Evolutionary conservation across 2,888 invertebrate genomes (phyloP).

Genomic region (Polydrusus cervinus): DNA sequence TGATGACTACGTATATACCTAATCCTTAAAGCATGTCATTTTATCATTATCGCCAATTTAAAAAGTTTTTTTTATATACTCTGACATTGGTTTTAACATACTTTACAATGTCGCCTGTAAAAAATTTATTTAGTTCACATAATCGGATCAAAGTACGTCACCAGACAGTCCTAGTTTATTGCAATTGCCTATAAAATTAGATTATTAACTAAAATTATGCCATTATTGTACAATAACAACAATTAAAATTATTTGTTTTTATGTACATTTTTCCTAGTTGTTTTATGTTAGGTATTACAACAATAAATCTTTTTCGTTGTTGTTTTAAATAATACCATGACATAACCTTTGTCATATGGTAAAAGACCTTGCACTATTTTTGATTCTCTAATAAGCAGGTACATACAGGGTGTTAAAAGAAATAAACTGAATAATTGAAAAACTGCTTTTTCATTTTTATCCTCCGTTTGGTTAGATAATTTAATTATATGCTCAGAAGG

Average conservation of each 20-base stretch:
- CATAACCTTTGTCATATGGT: conserved; percentile 12
- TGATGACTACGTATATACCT: too few species aligned
- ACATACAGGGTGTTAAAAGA: too few species aligned
- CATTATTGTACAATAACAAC: not conserved
- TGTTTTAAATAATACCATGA: not conserved
- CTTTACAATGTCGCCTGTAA: not conserved
- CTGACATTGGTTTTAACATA: not conserved
- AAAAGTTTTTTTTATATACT: not conserved
- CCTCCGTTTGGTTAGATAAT: too few species aligned
- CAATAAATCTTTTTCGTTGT: not conserved
- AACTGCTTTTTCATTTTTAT: too few species aligned
- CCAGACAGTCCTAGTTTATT: not conserved
- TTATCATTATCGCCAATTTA: too few species aligned
- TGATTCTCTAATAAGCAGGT: too few species aligned
- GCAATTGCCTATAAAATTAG: not conserved
- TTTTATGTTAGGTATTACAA: not conserved
- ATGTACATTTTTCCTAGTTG: not conserved
- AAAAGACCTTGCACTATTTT: not conserved
- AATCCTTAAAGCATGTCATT: too few species aligned
- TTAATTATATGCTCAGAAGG: too few species aligned
- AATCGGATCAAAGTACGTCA: conserved; percentile 1
- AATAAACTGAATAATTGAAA: too few species aligned
- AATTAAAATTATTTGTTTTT: conserved; percentile 2
- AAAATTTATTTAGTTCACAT: not conserved
- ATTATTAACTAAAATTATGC: not conserved